phyloP scores from a whole-genome alignment of 2,797 vertebrate genomes.

The Mionectes olivaceus region DNA sequence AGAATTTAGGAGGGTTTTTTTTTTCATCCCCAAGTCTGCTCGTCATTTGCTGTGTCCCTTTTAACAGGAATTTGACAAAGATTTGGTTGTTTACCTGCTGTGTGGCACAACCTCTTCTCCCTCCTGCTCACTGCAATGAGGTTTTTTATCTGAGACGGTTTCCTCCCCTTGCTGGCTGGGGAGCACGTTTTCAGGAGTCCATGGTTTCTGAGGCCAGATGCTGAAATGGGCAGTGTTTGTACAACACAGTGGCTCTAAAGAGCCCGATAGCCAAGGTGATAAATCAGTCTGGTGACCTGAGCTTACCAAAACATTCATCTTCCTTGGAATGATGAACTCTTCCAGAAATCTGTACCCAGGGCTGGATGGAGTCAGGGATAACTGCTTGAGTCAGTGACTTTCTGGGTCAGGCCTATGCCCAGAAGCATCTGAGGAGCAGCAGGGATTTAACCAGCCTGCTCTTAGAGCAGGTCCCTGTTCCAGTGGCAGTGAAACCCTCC shows the following conservation, averaged over 20 bases:
- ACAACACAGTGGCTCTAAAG: not conserved
- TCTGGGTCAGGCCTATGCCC: not conserved
- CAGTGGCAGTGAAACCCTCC: not conserved
- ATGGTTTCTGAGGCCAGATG: not conserved
- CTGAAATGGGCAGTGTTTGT: not conserved
- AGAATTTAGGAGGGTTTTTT: not conserved
- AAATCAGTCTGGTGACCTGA: not conserved
- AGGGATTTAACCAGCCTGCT: not conserved
- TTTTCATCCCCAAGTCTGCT: not conserved
- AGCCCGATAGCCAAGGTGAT: not conserved
- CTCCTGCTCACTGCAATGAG: not conserved
- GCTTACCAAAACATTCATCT: not conserved
- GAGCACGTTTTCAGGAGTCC: not conserved
- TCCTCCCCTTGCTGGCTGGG: not conserved
- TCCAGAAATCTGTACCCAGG: not conserved
- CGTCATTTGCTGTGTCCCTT: not conserved
- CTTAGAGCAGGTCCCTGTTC: not conserved
- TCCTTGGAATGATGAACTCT: not conserved
- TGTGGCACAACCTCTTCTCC: not conserved
- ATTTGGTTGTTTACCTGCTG: not conserved
- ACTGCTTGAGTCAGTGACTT: not conserved
- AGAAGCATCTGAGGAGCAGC: not conserved
- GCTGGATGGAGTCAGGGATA: not conserved
- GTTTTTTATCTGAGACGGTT: not conserved
- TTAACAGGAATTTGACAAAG: not conserved